These are phyloP conservation scores for Atherinomorus stipes DNA, from an alignment of 2,113 vertebrate genomes.

Conservation along the genomic window DNA sequence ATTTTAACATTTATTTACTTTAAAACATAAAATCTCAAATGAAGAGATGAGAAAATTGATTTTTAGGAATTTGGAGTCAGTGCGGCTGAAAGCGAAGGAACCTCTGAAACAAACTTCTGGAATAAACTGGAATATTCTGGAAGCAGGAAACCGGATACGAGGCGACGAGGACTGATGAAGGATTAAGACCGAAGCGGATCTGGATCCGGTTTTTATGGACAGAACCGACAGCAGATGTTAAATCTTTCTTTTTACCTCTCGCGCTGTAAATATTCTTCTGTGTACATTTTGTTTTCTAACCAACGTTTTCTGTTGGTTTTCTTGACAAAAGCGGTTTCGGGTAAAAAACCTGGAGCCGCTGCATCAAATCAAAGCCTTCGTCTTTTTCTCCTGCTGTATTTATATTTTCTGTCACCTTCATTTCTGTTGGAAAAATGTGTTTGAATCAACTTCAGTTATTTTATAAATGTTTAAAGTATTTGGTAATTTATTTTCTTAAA, in stretches of 20 bases:
- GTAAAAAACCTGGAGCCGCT: slow-evolving; percentile 51
- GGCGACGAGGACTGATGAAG: too few relatives aligned
- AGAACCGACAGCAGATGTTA: too few relatives aligned
- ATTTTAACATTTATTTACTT: too few relatives aligned
- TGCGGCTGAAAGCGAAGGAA: too few relatives aligned
- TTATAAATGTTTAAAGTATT: slow-evolving; percentile 63
- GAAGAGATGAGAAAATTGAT: too few relatives aligned
- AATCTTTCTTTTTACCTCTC: neutral
- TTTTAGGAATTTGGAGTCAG: too few relatives aligned
- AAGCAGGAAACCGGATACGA: too few relatives aligned
- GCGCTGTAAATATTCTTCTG: slow-evolving; percentile 42
- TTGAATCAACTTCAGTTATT: slow-evolving; percentile 25
- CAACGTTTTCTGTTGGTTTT: slow-evolving; percentile 38
- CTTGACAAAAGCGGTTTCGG: slow-evolving; percentile 67
- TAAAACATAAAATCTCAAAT: too few relatives aligned
- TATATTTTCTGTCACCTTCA: slow-evolving; percentile 49
- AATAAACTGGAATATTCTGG: too few relatives aligned
- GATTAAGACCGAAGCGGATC: too few relatives aligned
- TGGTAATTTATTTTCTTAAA: slow-evolving; percentile 81
- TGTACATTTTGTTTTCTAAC: slow-evolving; percentile 27
- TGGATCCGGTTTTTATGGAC: too few relatives aligned
- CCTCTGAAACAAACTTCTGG: too few relatives aligned
- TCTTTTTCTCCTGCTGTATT: slow-evolving; percentile 46
- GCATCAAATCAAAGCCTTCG: slow-evolving; percentile 30
- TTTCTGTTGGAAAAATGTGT: slow-evolving; percentile 6